phyloP scores from a whole-genome alignment of 1,140 invertebrate species.

The Sycophaga agraensis region DNA sequence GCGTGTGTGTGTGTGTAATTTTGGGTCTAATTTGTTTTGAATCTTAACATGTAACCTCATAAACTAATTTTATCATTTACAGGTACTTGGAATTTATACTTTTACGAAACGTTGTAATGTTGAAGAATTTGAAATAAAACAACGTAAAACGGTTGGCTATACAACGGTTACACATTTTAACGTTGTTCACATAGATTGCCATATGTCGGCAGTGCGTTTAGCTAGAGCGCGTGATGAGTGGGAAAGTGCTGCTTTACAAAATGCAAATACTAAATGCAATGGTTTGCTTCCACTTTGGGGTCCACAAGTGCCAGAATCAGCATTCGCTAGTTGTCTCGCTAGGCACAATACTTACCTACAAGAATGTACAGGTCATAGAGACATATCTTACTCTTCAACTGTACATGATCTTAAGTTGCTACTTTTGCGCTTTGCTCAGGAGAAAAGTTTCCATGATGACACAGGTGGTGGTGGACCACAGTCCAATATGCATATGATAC shows the following conservation, averaged over 20 bases:
- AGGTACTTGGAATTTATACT: constrained; percentile 93
- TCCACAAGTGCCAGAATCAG: constrained; percentile 90
- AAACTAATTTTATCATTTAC: too few species aligned
- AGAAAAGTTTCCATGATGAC: constrained; percentile 95
- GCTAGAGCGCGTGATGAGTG: constrained; percentile 86
- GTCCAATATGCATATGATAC: constrained; percentile 95
- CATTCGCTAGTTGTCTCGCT: constrained; percentile 91
- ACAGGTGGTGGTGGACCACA: constrained; percentile 95
- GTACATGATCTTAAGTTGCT: constrained; percentile 94
- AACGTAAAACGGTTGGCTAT: constrained; percentile 81
- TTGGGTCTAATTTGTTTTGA: too few species aligned
- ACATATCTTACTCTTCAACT: constrained; percentile 85
- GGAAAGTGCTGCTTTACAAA: constrained; percentile 96
- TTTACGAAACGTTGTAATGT: constrained; percentile 94
- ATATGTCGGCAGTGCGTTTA: constrained; percentile 88
- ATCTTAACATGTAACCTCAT: too few species aligned
- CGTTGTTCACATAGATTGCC: constrained; percentile 96
- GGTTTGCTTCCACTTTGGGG: constrained; percentile 95
- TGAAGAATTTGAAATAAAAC: constrained; percentile 90
- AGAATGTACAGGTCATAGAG: constrained; percentile 82
- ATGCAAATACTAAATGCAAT: constrained; percentile 97
- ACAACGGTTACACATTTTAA: constrained; percentile 98
- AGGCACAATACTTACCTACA: constrained; percentile 85
- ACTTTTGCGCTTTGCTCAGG: constrained; percentile 86
- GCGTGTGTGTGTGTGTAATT: too few species aligned